These are phyloP conservation scores for Meles meles DNA, from an alignment of 2,113 vertebrate species.

Conservation along the genomic window DNA sequence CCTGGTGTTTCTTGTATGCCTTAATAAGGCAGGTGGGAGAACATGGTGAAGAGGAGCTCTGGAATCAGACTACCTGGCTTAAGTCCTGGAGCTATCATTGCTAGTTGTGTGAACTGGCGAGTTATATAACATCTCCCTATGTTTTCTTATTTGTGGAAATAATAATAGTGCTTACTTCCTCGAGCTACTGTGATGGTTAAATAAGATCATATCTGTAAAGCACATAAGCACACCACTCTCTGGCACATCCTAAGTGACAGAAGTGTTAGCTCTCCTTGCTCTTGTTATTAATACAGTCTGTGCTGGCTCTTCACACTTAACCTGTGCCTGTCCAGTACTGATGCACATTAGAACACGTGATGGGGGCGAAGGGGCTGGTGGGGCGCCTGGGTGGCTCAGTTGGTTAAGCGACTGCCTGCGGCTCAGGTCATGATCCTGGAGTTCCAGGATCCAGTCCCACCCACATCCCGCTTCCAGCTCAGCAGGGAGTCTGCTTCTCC, in stretches of 20 bases:
- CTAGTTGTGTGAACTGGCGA: background rate
- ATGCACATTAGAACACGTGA: background rate
- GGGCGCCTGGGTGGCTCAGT: too few relatives aligned
- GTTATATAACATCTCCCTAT: background rate
- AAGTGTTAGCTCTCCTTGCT: background rate
- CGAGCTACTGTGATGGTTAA: background rate
- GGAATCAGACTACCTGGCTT: background rate
- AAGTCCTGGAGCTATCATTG: background rate
- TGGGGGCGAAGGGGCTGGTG: too few relatives aligned
- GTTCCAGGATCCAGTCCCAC: too few relatives aligned
- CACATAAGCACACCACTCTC: background rate
- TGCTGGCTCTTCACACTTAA: background rate
- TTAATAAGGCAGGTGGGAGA: background rate
- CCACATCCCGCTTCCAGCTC: too few relatives aligned
- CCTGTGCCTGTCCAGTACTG: background rate
- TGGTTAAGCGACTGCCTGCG: too few relatives aligned
- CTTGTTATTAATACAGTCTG: background rate
- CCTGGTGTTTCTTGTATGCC: background rate
- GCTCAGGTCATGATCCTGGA: too few relatives aligned
- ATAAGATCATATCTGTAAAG: background rate
- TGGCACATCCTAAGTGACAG: background rate
- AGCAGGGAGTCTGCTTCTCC: too few relatives aligned
- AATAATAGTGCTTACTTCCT: background rate
- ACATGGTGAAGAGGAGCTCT: background rate
- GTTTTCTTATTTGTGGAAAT: conserved; percentile 21